phyloP scores from a whole-genome alignment of 2,797 vertebrate species.

The Nothura maculosa region DNA sequence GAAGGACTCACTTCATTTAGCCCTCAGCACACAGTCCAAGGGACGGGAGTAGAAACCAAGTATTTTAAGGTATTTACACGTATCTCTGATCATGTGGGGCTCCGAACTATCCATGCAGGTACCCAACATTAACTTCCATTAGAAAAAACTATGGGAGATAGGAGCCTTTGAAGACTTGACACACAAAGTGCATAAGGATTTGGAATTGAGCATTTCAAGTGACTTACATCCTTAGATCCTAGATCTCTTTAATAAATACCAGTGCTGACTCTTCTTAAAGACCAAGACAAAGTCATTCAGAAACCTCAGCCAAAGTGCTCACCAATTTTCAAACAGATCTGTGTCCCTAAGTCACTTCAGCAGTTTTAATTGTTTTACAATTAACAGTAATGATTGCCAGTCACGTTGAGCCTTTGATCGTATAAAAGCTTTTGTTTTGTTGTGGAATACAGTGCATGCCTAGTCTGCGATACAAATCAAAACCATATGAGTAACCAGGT shows the following conservation, averaged over 20 bases:
- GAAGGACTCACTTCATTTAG: not conserved
- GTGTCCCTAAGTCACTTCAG: not conserved
- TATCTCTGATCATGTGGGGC: not conserved
- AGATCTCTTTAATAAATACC: not conserved
- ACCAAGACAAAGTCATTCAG: not conserved
- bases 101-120: not conserved
- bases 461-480: not conserved
- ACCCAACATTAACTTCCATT: not conserved
- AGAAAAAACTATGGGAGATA: not conserved
- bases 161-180: not conserved
- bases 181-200: not conserved
- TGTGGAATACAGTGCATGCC: not conserved
- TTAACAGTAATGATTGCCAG: not conserved
- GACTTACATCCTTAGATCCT: not conserved
- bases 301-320: not conserved
- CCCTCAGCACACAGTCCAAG: not conserved
- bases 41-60: not conserved
- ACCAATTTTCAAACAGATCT: not conserved
- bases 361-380: not conserved
- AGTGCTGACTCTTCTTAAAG: not conserved
- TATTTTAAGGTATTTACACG: not conserved
- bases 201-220: not conserved
- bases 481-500: not conserved
- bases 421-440: conserved; percentile 1
- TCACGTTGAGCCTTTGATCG: not conserved